Evolutionary conservation across 2,888 invertebrate species (phyloP).

Genomic region (Scaeva pyrastri): DNA sequence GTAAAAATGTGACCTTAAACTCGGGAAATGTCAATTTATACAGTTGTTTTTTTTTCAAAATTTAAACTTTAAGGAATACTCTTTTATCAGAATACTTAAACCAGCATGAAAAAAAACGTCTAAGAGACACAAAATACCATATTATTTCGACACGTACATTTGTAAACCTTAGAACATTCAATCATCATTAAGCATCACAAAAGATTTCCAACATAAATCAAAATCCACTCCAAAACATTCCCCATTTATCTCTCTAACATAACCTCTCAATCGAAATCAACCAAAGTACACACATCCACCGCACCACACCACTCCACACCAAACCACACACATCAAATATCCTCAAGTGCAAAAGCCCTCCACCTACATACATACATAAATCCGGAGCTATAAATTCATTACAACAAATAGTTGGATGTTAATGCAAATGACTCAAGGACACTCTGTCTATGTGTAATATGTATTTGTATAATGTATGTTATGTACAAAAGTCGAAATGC

Average conservation of each 20-base stretch:
- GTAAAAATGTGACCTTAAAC: no score
- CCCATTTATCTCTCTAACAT: constrained; percentile 55
- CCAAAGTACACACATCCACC: constrained; percentile 3
- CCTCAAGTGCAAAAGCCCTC: constrained; percentile 41
- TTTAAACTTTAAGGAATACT: no score
- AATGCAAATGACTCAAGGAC: constrained; percentile 72
- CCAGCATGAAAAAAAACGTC: neutral
- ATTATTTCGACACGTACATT: neutral
- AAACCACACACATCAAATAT: constrained; percentile 42
- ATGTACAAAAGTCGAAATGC: no score
- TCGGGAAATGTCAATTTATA: no score
- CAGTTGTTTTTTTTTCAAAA: no score
- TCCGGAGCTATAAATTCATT: constrained; percentile 61
- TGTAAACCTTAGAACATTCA: neutral
- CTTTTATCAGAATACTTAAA: no score
- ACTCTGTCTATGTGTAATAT: constrained; percentile 33
- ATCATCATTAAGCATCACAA: constrained; percentile 19
- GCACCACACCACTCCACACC: neutral
- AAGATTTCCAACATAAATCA: constrained; percentile 47
- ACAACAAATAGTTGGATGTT: constrained; percentile 28
- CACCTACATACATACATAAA: constrained; percentile 4
- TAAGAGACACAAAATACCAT: neutral
- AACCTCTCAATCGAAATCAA: constrained; percentile 48
- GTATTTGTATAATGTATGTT: no score
- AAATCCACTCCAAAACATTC: constrained; percentile 49